phyloP scores from a whole-genome alignment of 2,888 invertebrate genomes.

The Agrochola lychnidis region DNA sequence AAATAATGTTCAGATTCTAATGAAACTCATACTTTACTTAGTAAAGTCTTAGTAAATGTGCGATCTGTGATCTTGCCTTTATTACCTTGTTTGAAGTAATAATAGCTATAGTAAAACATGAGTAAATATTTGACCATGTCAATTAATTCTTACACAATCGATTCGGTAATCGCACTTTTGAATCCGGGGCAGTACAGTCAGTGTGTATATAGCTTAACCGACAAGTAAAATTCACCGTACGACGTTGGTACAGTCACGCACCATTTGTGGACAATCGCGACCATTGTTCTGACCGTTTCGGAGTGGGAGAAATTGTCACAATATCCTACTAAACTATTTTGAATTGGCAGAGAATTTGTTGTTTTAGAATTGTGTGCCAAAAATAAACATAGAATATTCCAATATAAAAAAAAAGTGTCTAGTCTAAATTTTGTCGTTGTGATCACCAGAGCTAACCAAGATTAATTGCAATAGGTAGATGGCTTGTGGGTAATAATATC shows the following conservation, averaged over 20 bases:
- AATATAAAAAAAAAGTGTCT: too few species aligned
- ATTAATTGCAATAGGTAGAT: neutral
- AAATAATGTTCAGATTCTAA: neutral
- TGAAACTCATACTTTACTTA: neutral
- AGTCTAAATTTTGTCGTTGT: neutral
- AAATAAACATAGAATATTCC: too few species aligned
- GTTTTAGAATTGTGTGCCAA: neutral
- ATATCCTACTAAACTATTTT: slow-evolving; percentile 44
- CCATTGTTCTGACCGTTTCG: slow-evolving; percentile 45
- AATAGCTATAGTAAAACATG: neutral
- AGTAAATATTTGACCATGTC: neutral
- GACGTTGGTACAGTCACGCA: slow-evolving; percentile 58
- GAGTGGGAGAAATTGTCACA: slow-evolving; percentile 43
- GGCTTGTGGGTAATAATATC: neutral
- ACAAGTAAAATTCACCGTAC: slow-evolving; percentile 44
- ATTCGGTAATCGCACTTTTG: neutral
- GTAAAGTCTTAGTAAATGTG: neutral
- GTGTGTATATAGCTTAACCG: slow-evolving; percentile 1
- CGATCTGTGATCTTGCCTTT: neutral
- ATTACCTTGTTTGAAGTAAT: neutral
- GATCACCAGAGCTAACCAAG: neutral
- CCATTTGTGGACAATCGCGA: slow-evolving; percentile 39
- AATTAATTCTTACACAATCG: neutral
- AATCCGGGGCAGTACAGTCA: neutral
- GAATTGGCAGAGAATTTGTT: neutral